Evolutionary conservation across 2,113 vertebrate genomes (phyloP).

Genomic region (Pteruthius melanotis): DNA sequence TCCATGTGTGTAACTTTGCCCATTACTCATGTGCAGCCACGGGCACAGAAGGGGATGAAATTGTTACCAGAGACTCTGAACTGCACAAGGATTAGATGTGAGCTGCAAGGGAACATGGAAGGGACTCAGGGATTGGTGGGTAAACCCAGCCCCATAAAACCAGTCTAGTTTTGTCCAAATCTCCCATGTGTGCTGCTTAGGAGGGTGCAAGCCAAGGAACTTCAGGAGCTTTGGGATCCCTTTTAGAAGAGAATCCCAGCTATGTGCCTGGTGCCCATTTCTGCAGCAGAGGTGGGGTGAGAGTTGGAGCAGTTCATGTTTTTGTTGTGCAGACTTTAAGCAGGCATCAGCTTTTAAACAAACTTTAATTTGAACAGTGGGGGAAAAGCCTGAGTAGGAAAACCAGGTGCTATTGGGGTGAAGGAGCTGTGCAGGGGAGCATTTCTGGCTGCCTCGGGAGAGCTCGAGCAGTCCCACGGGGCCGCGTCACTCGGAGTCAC

Average conservation of each 20-base stretch:
- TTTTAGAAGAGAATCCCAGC: not conserved
- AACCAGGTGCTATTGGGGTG: not conserved
- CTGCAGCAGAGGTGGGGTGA: not conserved
- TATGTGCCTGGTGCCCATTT: not conserved
- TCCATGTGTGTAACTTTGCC: not conserved
- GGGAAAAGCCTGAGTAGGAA: not conserved
- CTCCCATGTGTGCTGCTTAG: not conserved
- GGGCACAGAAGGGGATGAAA: not conserved
- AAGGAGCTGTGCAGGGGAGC: not conserved
- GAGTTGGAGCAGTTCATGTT: not conserved
- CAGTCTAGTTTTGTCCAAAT: not conserved
- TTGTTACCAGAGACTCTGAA: not conserved
- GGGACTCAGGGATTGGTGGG: not conserved
- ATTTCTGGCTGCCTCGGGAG: not conserved
- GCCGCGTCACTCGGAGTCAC: rapidly evolving
- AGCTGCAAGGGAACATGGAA: not conserved
- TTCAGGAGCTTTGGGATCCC: not conserved
- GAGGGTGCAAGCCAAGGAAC: not conserved
- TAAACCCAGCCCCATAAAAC: not conserved
- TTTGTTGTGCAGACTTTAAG: not conserved
- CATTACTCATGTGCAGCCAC: not conserved
- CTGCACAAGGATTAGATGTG: not conserved
- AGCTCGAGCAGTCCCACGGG: not conserved
- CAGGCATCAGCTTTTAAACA: not conserved
- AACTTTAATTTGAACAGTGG: not conserved